phyloP scores from a whole-genome alignment of 2,113 vertebrate genomes.

The Fulica atra region DNA sequence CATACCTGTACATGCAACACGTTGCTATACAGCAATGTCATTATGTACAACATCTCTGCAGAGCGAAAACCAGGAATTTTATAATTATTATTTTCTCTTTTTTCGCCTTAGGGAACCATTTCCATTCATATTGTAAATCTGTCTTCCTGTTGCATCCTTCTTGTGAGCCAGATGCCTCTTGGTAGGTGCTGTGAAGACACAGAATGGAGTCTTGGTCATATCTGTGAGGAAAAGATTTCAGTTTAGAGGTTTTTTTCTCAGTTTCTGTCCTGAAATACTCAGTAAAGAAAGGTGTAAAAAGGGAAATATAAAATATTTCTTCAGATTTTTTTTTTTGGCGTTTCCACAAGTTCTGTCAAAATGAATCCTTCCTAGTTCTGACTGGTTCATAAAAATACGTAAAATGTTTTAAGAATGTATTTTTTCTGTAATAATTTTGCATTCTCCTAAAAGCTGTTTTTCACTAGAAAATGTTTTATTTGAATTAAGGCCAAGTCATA shows the following conservation, averaged over 20 bases:
- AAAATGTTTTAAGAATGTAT: background rate
- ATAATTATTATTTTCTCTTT: background rate
- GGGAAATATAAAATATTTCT: background rate
- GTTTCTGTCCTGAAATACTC: background rate
- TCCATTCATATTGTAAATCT: background rate
- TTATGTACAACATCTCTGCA: background rate
- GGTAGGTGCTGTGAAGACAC: background rate
- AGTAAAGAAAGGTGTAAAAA: background rate
- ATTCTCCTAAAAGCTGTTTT: background rate
- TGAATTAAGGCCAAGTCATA: conserved; percentile 41
- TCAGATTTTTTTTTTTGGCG: background rate
- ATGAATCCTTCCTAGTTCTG: background rate
- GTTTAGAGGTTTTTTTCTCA: background rate
- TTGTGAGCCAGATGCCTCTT: background rate
- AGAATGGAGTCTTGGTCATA: background rate
- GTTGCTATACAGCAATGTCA: background rate
- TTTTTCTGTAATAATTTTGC: background rate
- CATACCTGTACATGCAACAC: background rate
- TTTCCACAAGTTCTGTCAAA: background rate
- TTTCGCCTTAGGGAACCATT: background rate
- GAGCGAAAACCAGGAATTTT: background rate
- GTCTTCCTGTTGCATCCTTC: background rate
- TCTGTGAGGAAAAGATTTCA: background rate
- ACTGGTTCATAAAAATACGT: background rate
- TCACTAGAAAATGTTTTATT: conserved; percentile 5